These are phyloP conservation scores for Deroplatys truncata DNA, from an alignment of 2,888 invertebrate genomes.

Conservation along the genomic window DNA sequence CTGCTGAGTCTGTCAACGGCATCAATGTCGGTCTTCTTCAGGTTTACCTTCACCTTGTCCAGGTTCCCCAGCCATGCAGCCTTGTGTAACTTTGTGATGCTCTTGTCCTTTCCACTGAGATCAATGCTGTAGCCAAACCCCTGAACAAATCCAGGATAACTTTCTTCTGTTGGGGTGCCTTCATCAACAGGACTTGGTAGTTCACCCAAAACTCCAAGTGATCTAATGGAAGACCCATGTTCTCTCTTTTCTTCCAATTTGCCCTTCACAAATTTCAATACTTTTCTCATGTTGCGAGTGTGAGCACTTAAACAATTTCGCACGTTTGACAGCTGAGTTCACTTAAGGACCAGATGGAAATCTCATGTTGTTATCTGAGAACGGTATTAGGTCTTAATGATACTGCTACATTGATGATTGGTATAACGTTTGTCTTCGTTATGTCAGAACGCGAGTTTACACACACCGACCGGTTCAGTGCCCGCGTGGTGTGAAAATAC, in stretches of 20 bases:
- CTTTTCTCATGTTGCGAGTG: constrained; percentile 36
- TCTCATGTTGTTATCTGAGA: neutral
- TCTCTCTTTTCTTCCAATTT: constrained; percentile 37
- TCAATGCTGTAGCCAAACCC: constrained; percentile 36
- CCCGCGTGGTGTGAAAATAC: neutral
- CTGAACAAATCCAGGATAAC: constrained; percentile 16
- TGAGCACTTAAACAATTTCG: neutral
- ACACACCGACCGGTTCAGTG: neutral
- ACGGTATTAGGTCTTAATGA: neutral
- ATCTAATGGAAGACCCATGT: constrained; percentile 7
- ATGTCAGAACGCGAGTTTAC: neutral
- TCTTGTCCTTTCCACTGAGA: constrained; percentile 37
- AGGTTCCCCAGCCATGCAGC: constrained; percentile 39
- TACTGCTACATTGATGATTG: neutral
- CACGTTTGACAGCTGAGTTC: neutral
- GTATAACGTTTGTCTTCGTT: neutral
- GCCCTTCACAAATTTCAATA: constrained; percentile 40
- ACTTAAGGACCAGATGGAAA: too few species aligned
- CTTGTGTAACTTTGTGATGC: constrained; percentile 38
- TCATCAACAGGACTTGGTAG: constrained; percentile 6
- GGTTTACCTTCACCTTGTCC: constrained; percentile 37
- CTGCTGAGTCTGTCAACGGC: constrained; percentile 36
- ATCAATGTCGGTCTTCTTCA: constrained; percentile 38
- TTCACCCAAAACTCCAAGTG: constrained; percentile 21
- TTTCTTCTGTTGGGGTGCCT: constrained; percentile 21